A percentile compares a stretch with the other conserved stretches of the same genome.
phyloP scores from a whole-genome alignment of 2,888 invertebrate species.

The Charanyca ferruginea region DNA sequence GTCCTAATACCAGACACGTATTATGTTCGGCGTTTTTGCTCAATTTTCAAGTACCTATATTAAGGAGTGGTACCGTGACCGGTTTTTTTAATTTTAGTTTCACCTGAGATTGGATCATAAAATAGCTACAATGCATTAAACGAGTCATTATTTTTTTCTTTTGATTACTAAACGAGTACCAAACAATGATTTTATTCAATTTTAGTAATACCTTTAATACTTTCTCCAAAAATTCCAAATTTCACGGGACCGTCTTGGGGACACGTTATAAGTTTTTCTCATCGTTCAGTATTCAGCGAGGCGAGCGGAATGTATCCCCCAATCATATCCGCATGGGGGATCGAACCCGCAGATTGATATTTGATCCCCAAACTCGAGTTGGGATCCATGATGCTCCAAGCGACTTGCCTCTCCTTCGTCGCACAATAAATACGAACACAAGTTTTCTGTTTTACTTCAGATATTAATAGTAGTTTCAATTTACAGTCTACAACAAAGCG shows the following conservation, averaged over 20 bases:
- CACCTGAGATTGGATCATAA: too few relatives aligned
- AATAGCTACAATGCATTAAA: too few relatives aligned
- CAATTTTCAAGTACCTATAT: too few relatives aligned
- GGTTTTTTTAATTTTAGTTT: too few relatives aligned
- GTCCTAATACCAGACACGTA: too few relatives aligned
- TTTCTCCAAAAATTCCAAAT: constrained; percentile 44
- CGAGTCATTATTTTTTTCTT: too few relatives aligned
- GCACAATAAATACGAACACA: constrained; percentile 52
- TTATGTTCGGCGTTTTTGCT: too few relatives aligned
- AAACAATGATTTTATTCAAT: constrained; percentile 11
- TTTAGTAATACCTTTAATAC: constrained; percentile 13
- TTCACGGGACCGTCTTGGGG: constrained; percentile 48
- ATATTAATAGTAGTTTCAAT: constrained; percentile 55
- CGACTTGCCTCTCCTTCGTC: constrained; percentile 43
- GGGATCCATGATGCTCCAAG: constrained; percentile 55
- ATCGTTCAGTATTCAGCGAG: constrained; percentile 65
- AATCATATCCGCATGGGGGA: constrained; percentile 75
- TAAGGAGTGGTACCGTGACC: too few relatives aligned
- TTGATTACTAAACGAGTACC: too few relatives aligned
- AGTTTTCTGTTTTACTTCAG: constrained; percentile 53
- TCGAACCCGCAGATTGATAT: constrained; percentile 86
- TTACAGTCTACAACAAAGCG: constrained; percentile 37
- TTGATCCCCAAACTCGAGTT: constrained; percentile 82
- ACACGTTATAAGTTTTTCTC: constrained; percentile 71
- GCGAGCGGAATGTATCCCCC: constrained; percentile 65